A percentile compares a stretch with the other conserved stretches of the same genome.
These are phyloP conservation scores for Corythornis leucogaster DNA, from an alignment of 2,797 vertebrate species.

Conservation along the genomic window DNA sequence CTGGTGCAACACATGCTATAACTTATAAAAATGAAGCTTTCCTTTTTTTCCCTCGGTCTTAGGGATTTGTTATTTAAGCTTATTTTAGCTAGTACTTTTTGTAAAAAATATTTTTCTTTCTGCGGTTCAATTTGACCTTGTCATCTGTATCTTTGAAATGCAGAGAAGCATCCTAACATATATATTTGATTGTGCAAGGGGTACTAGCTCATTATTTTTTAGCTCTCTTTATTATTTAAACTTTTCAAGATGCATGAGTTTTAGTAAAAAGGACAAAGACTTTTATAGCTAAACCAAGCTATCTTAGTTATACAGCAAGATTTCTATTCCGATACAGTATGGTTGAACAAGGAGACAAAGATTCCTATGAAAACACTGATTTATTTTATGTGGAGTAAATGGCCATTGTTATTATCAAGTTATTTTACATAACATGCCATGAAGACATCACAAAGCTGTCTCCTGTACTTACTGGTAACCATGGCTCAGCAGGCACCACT, in stretches of 20 bases:
- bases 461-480: accelerated
- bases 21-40: constrained; percentile 29
- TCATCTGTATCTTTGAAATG: neutral
- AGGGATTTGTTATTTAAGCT: constrained; percentile 8
- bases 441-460: neutral
- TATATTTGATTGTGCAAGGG: neutral
- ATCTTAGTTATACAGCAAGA: neutral
- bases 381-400: neutral
- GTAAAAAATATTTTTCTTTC: neutral
- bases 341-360: neutral
- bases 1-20: neutral
- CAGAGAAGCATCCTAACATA: neutral
- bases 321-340: neutral
- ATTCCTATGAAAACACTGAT: neutral
- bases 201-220: neutral
- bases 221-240: neutral
- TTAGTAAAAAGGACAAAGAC: neutral
- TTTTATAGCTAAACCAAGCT: neutral
- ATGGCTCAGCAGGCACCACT: neutral
- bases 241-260: neutral
- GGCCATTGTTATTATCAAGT: neutral
- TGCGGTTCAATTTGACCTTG: neutral
- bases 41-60: neutral
- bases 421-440: neutral
- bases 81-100: neutral